A percentile compares a stretch with the other conserved stretches of the same genome.
These are phyloP conservation scores for Geotrypetes seraphini DNA, from an alignment of 2,797 vertebrate genomes.

Conservation along the genomic window DNA sequence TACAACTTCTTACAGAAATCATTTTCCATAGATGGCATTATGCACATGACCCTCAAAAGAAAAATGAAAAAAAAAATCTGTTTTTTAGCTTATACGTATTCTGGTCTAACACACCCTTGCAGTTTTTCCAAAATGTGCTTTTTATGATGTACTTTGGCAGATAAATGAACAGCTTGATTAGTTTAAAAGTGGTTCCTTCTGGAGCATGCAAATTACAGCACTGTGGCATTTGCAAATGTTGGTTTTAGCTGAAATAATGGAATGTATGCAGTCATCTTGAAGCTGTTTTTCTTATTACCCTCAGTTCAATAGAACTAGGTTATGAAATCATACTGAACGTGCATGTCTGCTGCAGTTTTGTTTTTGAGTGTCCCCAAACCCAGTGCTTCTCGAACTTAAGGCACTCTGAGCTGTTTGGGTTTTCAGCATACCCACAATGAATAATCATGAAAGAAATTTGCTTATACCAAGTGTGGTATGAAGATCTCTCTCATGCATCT, in stretches of 20 bases:
- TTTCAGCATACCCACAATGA: no score
- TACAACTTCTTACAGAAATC: conserved; percentile 22
- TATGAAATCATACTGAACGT: no score
- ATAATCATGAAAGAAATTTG: no score
- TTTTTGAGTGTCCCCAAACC: no score
- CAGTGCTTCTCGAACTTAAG: no score
- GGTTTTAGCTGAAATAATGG: background rate
- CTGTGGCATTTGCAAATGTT: background rate
- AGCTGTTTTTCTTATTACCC: background rate
- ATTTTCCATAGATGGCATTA: background rate
- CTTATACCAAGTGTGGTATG: no score
- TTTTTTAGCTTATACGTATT: rapidly evolving
- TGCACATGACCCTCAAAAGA: background rate
- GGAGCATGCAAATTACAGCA: background rate
- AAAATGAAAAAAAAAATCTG: background rate
- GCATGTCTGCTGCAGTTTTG: no score
- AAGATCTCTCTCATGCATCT: no score
- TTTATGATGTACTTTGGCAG: conserved; percentile 1
- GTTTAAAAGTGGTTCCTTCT: conserved; percentile 2
- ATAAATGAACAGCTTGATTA: background rate
- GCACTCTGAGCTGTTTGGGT: no score
- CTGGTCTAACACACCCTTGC: background rate
- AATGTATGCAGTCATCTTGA: background rate
- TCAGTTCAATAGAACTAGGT: no score
- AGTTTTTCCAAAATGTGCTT: background rate